Evolutionary conservation across 2,113 vertebrate genomes (phyloP).

Genomic region (Thalassoma bifasciatum): DNA sequence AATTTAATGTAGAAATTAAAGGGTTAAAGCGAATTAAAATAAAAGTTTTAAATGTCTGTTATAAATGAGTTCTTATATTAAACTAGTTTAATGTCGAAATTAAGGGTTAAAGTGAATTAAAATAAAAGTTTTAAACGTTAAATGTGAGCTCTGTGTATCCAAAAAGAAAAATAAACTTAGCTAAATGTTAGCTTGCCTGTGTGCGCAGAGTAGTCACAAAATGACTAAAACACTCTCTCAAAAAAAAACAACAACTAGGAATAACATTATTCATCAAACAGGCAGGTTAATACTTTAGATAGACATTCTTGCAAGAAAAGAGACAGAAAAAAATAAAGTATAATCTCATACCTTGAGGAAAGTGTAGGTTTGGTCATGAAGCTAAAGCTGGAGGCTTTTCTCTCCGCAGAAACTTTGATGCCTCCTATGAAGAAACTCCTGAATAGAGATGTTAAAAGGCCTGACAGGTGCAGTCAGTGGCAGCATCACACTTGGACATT

Average conservation of each 20-base stretch:
- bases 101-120: too few species aligned
- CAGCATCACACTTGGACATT: background rate
- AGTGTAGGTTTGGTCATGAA: background rate
- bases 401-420: slow-evolving; percentile 19
- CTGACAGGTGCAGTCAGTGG: slow-evolving; percentile 22
- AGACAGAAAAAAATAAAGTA: background rate
- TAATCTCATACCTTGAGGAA: slow-evolving; percentile 12
- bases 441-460: background rate
- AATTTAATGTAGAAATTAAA: too few species aligned
- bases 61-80: too few species aligned
- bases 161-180: background rate
- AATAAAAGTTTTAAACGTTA: too few species aligned
- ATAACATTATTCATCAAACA: too few species aligned
- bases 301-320: too few species aligned
- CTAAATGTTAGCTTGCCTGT: background rate
- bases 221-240: too few species aligned
- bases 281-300: background rate
- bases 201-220: background rate
- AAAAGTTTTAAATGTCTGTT: too few species aligned
- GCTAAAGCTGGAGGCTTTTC: background rate
- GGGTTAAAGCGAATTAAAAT: too few species aligned
- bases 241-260: too few species aligned
- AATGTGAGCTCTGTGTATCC: too few species aligned
- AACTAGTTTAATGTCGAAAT: too few species aligned
- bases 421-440: slow-evolving; percentile 6